phyloP scores from a whole-genome alignment of 2,113 vertebrate species.

The Diadophis punctatus region DNA sequence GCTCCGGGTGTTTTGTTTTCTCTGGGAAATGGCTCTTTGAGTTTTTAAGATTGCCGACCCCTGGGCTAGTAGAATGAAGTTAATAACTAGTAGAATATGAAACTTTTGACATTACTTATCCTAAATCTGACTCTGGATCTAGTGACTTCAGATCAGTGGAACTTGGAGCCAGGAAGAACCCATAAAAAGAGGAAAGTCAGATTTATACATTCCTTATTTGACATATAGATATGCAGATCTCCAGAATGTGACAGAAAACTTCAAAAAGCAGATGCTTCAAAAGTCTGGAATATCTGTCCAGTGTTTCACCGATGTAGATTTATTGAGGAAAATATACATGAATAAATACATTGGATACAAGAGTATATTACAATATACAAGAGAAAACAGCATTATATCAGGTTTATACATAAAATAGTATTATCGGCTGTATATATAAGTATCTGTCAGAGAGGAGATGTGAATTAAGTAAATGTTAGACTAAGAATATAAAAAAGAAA shows the following conservation, averaged over 20 bases:
- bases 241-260: not conserved
- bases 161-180: not conserved
- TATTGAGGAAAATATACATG: not conserved
- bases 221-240: not conserved
- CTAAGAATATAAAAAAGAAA: not conserved
- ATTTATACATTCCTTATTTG: not conserved
- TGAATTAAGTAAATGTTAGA: not conserved
- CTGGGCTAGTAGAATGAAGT: not conserved
- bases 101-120: not conserved
- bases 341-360: not conserved
- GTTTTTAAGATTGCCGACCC: too few species aligned
- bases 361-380: not conserved
- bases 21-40: too few species aligned
- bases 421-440: not conserved
- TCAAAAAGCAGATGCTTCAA: not conserved
- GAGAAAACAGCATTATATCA: not conserved
- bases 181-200: not conserved
- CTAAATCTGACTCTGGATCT: not conserved
- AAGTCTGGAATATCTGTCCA: not conserved
- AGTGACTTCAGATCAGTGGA: not conserved
- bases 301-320: not conserved
- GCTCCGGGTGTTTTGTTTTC: too few species aligned
- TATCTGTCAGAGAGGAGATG: not conserved
- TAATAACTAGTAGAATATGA: not conserved
- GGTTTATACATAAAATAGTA: not conserved